Percentiles rank a stretch among this genome's conserved stretches.
phyloP scores from a whole-genome alignment of 2,797 vertebrate species.

The Galagoides demidoff region DNA sequence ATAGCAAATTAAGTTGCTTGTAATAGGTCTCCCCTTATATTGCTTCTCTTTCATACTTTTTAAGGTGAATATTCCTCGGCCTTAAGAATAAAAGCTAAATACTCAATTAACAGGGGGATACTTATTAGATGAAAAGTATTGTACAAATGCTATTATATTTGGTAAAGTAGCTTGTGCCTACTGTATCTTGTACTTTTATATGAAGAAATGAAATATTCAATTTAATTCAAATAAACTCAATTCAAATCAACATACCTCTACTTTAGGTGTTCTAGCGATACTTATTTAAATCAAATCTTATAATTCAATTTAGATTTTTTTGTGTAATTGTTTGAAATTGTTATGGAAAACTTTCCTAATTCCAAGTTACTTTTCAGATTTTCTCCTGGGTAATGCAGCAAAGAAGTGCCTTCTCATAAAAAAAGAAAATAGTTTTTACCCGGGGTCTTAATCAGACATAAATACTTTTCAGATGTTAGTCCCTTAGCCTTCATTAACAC shows the following conservation, averaged over 20 bases:
- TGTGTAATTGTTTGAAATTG: conserved; percentile 1
- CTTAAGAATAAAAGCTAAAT: neutral
- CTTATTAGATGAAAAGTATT: neutral
- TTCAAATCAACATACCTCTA: neutral
- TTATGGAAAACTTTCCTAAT: conserved; percentile 34
- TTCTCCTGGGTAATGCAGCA: neutral
- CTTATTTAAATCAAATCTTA: neutral
- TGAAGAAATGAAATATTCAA: conserved; percentile 15
- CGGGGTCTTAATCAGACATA: neutral
- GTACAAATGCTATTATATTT: neutral
- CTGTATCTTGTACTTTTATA: neutral
- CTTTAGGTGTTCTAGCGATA: neutral
- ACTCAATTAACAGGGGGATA: neutral
- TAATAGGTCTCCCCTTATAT: neutral
- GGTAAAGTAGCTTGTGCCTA: neutral
- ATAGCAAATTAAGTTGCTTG: neutral
- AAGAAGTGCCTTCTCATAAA: neutral
- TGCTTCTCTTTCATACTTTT: neutral
- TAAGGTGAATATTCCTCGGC: neutral
- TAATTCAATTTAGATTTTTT: conserved; percentile 9
- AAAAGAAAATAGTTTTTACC: neutral
- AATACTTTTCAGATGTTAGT: conserved; percentile 60
- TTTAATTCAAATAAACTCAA: neutral
- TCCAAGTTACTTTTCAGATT: neutral
- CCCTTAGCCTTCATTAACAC: neutral